Base-by-base conservation (phyloP, 35 echinoderm and acorn worm genomes). In the Nesometra sesokonis region DNA sequence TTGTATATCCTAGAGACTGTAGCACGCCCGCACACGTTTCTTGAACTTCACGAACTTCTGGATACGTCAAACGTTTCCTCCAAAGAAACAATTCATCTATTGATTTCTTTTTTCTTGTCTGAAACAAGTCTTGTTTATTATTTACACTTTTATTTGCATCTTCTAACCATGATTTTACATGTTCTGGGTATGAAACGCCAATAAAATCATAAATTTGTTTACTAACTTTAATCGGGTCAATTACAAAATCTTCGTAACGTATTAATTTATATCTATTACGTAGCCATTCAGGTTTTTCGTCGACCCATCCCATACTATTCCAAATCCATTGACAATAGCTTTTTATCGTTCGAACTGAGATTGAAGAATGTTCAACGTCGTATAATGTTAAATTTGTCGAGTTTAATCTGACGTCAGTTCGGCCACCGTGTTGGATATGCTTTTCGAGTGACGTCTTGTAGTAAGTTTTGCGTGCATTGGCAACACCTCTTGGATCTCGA, bases 101-200 rank as follows among this genome's bases (percentile, higher is more conserved):
- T 19, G 96, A 99, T 76, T 99, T 99, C 86, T 93, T 93, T 32
- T 88, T 87, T 32, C 90, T 99, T 77, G 90, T 94, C 82, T 94
- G 94, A 78, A 88, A 77, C 5, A 77, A 32, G 32, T 47, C 77
- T 21, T 76, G 86, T 7, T 40, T 77, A 4, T 1, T 34, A 76
- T 92, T 86, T 37, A 79, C 81, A 17, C 15, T 57, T 27, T 92
- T 77, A 9, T 93, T 99, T 35, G 94, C 94, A 17, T 89, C 47
- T 27, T 80, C 30, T 17, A 99, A 83, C 96, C 96, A 99, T 35
- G 83, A n/a, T 34, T 67, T 67, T 29, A 99, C 87, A 32, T 83
- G 32, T 3, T 78, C 17, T 27, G 87, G 92, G 85, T 94, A 84
- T 9, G 87, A 79, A 11, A 99, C 43, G 8, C 92, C 92, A 21